Percentiles rank a stretch among this genome's conserved stretches.
Evolutionary conservation across 1,140 invertebrate species (phyloP).

Genomic region (Orussus abietinus): DNA sequence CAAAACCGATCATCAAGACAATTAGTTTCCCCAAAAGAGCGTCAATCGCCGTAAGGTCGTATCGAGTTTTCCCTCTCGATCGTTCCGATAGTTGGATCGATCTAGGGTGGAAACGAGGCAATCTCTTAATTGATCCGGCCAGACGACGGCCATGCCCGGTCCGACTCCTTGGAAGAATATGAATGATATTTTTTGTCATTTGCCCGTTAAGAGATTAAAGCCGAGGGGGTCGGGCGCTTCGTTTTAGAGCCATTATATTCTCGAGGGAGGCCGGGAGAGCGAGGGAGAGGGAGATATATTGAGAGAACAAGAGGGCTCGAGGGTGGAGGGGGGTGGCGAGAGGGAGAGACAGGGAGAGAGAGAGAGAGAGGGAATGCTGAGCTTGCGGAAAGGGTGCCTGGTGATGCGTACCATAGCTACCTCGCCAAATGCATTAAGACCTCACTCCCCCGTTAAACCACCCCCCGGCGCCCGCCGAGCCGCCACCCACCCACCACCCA

Average conservation of each 20-base stretch:
- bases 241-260: constrained; percentile 48
- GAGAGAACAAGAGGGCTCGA: constrained; percentile 5
- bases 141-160: constrained; percentile 15
- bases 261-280: constrained; percentile 16
- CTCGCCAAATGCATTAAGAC: constrained; percentile 52
- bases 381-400: constrained; percentile 53
- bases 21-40: too few relatives aligned
- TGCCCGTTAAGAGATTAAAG: constrained; percentile 51
- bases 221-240: constrained; percentile 33
- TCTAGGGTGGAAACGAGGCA: constrained; percentile 24
- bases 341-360: constrained; percentile 11
- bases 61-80: too few relatives aligned
- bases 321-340: constrained; percentile 12
- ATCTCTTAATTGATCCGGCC: constrained; percentile 39
- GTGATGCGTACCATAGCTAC: constrained; percentile 50
- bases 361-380: constrained; percentile 36
- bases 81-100: too few relatives aligned
- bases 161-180: constrained; percentile 25
- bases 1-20: too few relatives aligned
- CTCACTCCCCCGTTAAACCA: constrained; percentile 28
- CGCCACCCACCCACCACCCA: constrained; percentile 2
- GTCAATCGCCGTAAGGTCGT: too few relatives aligned
- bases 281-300: constrained; percentile 10
- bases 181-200: constrained; percentile 44
- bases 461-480: constrained; percentile 12